These are phyloP conservation scores for Dusona sp. DNA, from an alignment of 2,888 invertebrate species.

Conservation along the genomic window DNA sequence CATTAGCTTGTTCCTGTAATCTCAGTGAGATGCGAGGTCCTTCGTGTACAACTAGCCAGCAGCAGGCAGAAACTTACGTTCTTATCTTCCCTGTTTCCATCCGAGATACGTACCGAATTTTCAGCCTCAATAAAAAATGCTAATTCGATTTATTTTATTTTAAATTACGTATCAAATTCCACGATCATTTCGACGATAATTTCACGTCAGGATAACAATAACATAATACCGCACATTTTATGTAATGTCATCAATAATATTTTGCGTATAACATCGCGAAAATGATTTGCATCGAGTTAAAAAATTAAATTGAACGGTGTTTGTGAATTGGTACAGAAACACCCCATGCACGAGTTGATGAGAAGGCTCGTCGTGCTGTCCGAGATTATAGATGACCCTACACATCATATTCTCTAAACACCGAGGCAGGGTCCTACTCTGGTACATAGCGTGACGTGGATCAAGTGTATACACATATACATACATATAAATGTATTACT, in stretches of 20 bases:
- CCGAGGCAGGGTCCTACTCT: neutral
- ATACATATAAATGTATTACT: neutral
- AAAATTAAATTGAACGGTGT: neutral
- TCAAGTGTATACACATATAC: neutral
- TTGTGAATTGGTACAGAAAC: neutral
- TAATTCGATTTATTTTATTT: neutral
- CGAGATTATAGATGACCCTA: slow-evolving; percentile 6
- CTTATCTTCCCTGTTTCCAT: neutral
- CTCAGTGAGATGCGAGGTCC: slow-evolving; percentile 28
- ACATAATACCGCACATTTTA: no score
- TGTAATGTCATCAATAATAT: no score
- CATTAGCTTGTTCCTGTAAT: slow-evolving; percentile 55
- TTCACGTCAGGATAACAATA: no score
- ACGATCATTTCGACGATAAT: neutral
- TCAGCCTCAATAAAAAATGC: neutral
- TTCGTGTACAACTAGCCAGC: neutral
- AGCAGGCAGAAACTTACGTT: neutral
- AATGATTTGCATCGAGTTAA: neutral
- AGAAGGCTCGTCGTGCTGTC: neutral
- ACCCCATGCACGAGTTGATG: neutral
- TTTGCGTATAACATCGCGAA: neutral
- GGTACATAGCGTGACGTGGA: slow-evolving; percentile 11
- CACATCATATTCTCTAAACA: slow-evolving; percentile 24
- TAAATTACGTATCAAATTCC: neutral
- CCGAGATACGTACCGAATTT: neutral